Conservation (phyloP, 1,140 invertebrate species). For the Asobara japonica region DNA sequence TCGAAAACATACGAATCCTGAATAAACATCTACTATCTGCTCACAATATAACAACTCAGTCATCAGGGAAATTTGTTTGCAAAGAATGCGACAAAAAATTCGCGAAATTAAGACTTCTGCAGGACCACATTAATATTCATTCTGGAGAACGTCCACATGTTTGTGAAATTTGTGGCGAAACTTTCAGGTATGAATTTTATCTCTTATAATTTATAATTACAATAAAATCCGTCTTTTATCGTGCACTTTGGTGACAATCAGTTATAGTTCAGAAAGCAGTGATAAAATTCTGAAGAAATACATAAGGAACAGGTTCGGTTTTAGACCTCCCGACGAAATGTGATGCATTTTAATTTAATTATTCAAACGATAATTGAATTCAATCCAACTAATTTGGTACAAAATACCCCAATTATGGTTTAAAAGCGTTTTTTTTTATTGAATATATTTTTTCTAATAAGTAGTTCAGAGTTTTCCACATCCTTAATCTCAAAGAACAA, state of each 20-base stretch:
- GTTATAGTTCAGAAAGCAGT: too few species aligned
- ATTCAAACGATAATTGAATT: too few species aligned
- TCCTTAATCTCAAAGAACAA: not conserved
- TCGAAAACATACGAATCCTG: slow-evolving; percentile 14
- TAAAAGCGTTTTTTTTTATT: too few species aligned
- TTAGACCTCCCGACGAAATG: too few species aligned
- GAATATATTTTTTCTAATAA: too few species aligned
- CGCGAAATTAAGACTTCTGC: slow-evolving; percentile 14
- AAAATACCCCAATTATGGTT: too few species aligned
- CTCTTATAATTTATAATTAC: not conserved
- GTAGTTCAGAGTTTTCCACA: not conserved
- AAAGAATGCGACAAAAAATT: slow-evolving; percentile 29
- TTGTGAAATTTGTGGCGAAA: slow-evolving; percentile 68
- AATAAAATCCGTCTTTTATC: not conserved
- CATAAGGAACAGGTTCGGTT: too few species aligned
- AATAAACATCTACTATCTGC: slow-evolving; percentile 8
- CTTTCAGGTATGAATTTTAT: slow-evolving; percentile 51
- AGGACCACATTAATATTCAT: slow-evolving; percentile 64
- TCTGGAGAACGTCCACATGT: slow-evolving; percentile 63
- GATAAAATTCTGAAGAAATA: too few species aligned
- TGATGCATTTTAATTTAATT: too few species aligned
- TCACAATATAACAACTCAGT: not conserved
- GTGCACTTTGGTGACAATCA: not conserved
- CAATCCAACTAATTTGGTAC: too few species aligned
- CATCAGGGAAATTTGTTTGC: not conserved